phyloP scores from a whole-genome alignment of 2,113 vertebrate genomes.

The Pluvianellus socialis region DNA sequence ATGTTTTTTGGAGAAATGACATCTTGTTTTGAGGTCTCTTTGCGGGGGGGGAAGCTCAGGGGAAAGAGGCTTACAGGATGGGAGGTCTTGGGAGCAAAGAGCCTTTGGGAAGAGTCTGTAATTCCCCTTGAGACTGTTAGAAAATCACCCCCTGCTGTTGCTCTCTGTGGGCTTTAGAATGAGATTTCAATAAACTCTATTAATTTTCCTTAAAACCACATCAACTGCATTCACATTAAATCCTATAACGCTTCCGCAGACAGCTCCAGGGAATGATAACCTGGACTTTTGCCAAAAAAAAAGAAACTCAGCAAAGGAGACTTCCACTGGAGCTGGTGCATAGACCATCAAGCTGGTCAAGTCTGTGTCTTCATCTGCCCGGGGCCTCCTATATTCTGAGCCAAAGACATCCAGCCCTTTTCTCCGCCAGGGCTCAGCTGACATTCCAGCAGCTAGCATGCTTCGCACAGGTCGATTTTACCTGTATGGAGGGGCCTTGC shows the following conservation, averaged over 20 bases:
- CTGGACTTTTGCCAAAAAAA: not conserved
- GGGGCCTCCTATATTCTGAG: not conserved
- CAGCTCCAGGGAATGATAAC: not conserved
- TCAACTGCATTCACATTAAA: not conserved
- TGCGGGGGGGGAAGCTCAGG: not conserved
- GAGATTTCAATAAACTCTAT: not conserved
- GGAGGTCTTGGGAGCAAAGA: not conserved
- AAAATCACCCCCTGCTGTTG: not conserved
- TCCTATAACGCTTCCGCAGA: not conserved
- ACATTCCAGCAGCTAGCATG: not conserved
- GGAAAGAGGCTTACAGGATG: not conserved
- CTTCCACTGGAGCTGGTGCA: not conserved
- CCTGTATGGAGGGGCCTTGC: not conserved
- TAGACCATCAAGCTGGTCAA: not conserved
- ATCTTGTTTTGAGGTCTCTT: not conserved
- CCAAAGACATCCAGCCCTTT: not conserved
- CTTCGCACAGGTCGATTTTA: not conserved
- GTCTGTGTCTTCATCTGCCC: not conserved
- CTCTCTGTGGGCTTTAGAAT: not conserved
- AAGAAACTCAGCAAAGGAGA: not conserved
- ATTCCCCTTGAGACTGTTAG: not conserved
- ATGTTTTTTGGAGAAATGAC: not conserved
- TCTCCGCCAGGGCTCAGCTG: not conserved
- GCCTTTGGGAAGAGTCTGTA: not conserved
- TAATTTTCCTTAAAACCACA: not conserved